Conservation (phyloP, 2,797 vertebrate genomes). For the Mormyrops boulengeri region DNA sequence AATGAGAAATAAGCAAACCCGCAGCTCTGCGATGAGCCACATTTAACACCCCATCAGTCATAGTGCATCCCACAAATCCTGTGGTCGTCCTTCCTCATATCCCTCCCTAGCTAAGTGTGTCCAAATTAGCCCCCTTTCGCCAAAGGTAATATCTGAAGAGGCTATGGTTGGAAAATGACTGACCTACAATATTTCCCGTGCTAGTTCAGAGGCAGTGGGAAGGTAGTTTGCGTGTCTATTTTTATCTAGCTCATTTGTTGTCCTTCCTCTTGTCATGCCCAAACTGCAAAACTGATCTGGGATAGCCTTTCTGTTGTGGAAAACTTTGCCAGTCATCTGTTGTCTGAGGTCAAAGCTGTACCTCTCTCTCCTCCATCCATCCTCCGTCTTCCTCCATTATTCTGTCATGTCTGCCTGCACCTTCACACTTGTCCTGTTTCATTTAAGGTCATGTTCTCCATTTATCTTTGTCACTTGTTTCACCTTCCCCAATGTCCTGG, state of each 20-base stretch:
- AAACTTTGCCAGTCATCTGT: neutral
- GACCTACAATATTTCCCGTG: constrained; percentile 13
- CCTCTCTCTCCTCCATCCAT: neutral
- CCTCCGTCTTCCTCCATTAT: neutral
- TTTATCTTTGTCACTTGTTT: neutral
- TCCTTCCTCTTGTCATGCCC: neutral
- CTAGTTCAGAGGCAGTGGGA: constrained; percentile 3
- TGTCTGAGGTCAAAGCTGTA: neutral
- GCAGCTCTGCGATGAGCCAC: neutral
- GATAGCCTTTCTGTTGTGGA: neutral
- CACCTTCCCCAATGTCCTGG: neutral
- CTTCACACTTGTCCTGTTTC: neutral
- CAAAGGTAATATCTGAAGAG: constrained; percentile 20
- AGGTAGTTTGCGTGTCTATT: constrained; percentile 11
- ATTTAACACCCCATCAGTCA: neutral
- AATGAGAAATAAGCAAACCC: too few relatives aligned
- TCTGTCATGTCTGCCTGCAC: neutral
- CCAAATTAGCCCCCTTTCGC: neutral
- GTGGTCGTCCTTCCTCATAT: neutral
- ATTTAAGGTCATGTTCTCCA: neutral
- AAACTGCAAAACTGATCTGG: neutral
- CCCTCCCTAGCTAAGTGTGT: neutral
- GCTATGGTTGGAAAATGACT: neutral
- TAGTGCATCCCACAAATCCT: too few relatives aligned
- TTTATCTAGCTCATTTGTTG: constrained; percentile 3